These are phyloP conservation scores for Meloidogyne chitwoodi DNA, from an alignment of 1,140 invertebrate genomes.

Conservation along the genomic window DNA sequence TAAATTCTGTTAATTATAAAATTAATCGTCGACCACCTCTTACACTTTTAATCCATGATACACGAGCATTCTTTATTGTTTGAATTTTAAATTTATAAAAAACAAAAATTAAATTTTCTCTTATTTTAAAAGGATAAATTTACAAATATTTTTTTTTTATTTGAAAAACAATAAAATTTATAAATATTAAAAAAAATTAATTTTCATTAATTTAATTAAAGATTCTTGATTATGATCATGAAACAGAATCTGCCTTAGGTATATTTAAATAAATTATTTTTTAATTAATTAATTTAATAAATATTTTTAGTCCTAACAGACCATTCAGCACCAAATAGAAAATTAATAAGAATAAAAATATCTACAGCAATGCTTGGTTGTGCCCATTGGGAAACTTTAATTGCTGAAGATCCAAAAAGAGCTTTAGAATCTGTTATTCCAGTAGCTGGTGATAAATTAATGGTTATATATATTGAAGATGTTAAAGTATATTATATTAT, in stretches of 20 bases:
- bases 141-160: too few species aligned
- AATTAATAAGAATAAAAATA: slow-evolving; percentile 83
- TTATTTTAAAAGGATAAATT: too few species aligned
- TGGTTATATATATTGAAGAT: slow-evolving; percentile 85
- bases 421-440: slow-evolving; percentile 82
- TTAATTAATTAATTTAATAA: background rate
- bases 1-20: slow-evolving; percentile 42
- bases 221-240: slow-evolving; percentile 24
- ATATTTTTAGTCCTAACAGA: slow-evolving; percentile 73
- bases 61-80: slow-evolving; percentile 14
- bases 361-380: slow-evolving; percentile 65
- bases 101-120: too few species aligned
- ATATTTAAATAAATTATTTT: background rate
- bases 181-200: background rate
- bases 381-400: slow-evolving; percentile 76
- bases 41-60: slow-evolving; percentile 68
- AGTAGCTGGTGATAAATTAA: slow-evolving; percentile 79
- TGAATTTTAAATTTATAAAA: background rate
- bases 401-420: slow-evolving; percentile 78
- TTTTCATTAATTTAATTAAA: background rate
- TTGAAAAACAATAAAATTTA: background rate
- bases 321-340: slow-evolving; percentile 84
- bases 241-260: slow-evolving; percentile 22
- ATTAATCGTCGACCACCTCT: slow-evolving; percentile 51
- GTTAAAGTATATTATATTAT: slow-evolving; percentile 71